Base-by-base conservation (phyloP, 92 coral and sea anemone species). In the Paramuricea clavata region DNA sequence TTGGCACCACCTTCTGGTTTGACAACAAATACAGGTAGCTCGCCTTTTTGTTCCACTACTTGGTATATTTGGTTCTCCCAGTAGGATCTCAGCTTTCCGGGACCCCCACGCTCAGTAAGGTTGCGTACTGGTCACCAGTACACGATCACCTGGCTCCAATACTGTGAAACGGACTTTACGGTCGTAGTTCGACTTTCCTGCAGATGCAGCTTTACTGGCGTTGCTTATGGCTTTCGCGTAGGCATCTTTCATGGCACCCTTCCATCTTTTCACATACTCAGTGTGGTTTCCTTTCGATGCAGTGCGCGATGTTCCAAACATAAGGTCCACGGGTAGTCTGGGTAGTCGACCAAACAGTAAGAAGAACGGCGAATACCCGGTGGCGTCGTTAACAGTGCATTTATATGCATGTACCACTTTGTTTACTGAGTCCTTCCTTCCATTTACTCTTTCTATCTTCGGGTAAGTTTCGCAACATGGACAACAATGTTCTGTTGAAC, bases 361-460 rank as follows among this genome's bases (percentile, higher is more conserved):
- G 64, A 31, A 65, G 22, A 65, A 65, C 41, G 72, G 72, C 17
- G 64, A 56, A 56, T 8, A 21, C 64, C 64, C 64, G 0, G 64
- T 56, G 2, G 64, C 64, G 8, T 56, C 41, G 36, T 65, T 27
- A 17, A 65, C 72, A 26, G 72, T 65, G 22, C 72, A 65, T 27
- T 65, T 65, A 19, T 65, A 65, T 16, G 72, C 41, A 17, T 65
- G 72, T 31, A 28, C 41, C 39, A 65, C 41, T 7, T 65, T 65
- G 72, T 65, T 65, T 28, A 65, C 39, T 3, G 72, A 28, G 39
- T 65, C 72, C 41, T 65, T n/a, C n/a, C n/a, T n/a, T 65, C 72
- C 72, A 65, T 65, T 26, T 65, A 28, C 72, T 65, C 72, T 65
- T 65, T 31, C 72, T 65, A 33, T 65, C 72, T 17, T 65, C 72